Base-by-base conservation (phyloP, 2,797 vertebrate genomes). In the Echeneis naucrates region DNA sequence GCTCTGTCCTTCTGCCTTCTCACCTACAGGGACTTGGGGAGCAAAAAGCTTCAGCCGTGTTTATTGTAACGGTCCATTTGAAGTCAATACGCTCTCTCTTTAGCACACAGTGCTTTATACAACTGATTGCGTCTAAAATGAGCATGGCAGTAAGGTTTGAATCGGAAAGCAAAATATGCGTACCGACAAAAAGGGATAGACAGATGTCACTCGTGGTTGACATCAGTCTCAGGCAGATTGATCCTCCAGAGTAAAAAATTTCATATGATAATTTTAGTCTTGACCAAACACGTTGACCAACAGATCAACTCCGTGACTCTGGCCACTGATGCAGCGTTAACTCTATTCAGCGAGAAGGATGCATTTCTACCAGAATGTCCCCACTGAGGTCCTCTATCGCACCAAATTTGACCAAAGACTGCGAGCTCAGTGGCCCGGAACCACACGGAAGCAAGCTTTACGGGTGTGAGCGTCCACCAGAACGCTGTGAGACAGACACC, bases 401-500 rank as follows among this genome's bases (percentile, higher is more conserved):
- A 24, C 17, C 37, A 42, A 42, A 35, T 67, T 44, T 24, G 10
- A 58, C 54, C 26, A n/a, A 63, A 14, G 53, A 56, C 16, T 17
- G 30, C 26, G 33, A 35, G 57, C 68, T 61, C 56, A 50, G 27
- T 3, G 23, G 45, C 19, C 38, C 8, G 5, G 21, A 56, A 21
- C 33, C 19, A 12, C 7, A 4, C 35, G 26, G 19, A 23, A n/a
- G 48, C 66, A 55, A 55, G 67, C 61, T 67, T 57, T 44, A 54
- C 40, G 38, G n/a, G 26, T 26, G 32, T 30, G 24, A 55, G n/a
- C 27, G 40, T 8, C 57, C 57, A 55, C 44, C 48, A 42, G 16
- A 53, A 30, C 55, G 51, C 44, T 53, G 33, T 17, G 26, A 59
- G 27, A 21, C 14, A 42, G 21, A 42, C 21, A 61, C 3, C 27